phyloP scores from a whole-genome alignment of 2,797 vertebrate genomes.

The Chlorospingus flavigularis region DNA sequence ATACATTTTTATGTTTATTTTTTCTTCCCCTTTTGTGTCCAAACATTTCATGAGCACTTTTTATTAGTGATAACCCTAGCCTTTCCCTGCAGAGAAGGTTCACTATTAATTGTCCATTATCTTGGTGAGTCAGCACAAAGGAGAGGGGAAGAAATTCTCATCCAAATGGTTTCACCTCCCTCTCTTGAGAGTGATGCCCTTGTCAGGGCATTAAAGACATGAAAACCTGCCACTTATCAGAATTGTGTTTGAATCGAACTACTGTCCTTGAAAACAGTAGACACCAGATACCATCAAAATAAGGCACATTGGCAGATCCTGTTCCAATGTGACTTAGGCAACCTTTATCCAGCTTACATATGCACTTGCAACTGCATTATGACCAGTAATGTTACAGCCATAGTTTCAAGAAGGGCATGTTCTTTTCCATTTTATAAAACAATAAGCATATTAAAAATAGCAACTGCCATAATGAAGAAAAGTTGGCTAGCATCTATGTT shows the following conservation, averaged over 20 bases:
- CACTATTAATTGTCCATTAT: conserved; percentile 79
- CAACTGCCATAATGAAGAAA: background rate
- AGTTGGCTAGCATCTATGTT: background rate
- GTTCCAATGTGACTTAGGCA: conserved; percentile 46
- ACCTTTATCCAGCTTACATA: conserved; percentile 29
- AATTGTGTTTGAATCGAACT: conserved; percentile 78
- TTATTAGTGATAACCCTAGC: conserved; percentile 69
- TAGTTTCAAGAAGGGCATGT: background rate
- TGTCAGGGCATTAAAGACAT: conserved; percentile 78
- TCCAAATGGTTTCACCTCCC: conserved; percentile 74
- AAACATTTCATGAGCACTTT: conserved; percentile 52
- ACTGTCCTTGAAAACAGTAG: conserved; percentile 77
- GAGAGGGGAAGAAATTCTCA: conserved; percentile 61
- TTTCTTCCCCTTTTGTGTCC: conserved; percentile 10
- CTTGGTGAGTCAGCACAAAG: conserved; percentile 77
- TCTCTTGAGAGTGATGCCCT: conserved; percentile 81
- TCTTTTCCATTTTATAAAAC: background rate
- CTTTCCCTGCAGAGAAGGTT: conserved; percentile 65
- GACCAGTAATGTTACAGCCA: background rate
- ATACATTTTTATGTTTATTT: conserved; percentile 14
- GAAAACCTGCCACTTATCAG: conserved; percentile 79
- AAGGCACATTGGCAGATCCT: conserved; percentile 43
- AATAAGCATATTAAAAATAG: background rate
- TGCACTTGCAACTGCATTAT: background rate
- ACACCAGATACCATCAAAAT: conserved; percentile 75